A percentile compares a stretch with the other conserved stretches of the same genome.
These are phyloP conservation scores for Asarcornis scutulata DNA, from an alignment of 2,113 vertebrate genomes.

Conservation along the genomic window DNA sequence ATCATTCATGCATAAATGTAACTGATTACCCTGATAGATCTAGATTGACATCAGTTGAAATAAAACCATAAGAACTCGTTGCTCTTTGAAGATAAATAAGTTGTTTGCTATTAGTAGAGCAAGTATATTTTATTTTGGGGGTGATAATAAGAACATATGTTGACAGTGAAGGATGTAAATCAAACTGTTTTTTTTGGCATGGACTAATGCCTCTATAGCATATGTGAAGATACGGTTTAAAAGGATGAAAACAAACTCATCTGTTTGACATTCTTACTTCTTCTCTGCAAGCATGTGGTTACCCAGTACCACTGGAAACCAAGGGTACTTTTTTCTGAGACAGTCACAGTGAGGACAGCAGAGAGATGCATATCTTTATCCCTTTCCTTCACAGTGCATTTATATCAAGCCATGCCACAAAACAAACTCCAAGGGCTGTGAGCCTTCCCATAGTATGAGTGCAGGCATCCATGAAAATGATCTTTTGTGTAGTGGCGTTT, in stretches of 20 bases:
- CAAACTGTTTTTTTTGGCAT: neutral
- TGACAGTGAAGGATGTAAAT: neutral
- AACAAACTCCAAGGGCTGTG: conserved; percentile 59
- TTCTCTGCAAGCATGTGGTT: neutral
- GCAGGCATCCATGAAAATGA: conserved; percentile 68
- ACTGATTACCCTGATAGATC: neutral
- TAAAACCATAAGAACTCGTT: neutral
- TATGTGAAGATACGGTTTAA: neutral
- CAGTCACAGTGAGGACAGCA: conserved; percentile 38
- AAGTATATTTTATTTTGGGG: neutral
- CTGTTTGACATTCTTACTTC: neutral
- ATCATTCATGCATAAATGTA: neutral
- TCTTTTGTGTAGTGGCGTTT: conserved; percentile 62
- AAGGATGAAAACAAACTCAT: neutral
- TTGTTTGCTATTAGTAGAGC: neutral
- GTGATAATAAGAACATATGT: neutral
- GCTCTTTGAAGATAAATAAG: neutral
- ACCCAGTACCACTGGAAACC: neutral
- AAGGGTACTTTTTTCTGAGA: neutral
- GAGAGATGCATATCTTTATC: conserved; percentile 64
- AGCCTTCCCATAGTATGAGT: conserved; percentile 66
- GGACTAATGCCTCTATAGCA: neutral
- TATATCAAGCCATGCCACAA: conserved; percentile 67
- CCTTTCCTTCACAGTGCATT: conserved; percentile 66
- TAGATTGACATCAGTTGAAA: neutral